Percentiles rank a stretch among this genome's conserved stretches.
phyloP scores from a whole-genome alignment of 2,888 invertebrate genomes.

The Athetis lepigone region DNA sequence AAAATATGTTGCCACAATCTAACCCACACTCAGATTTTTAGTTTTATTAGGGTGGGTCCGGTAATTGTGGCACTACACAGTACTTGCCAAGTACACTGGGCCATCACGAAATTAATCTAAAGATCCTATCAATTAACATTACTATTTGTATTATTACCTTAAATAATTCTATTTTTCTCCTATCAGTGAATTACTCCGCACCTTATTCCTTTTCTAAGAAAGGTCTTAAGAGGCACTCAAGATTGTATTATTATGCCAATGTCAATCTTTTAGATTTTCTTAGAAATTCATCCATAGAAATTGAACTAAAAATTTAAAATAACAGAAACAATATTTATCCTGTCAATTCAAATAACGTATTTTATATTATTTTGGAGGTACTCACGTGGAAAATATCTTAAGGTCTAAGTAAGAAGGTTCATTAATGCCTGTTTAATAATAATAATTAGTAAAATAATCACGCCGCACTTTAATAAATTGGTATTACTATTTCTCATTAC shows the following conservation, averaged over 20 bases:
- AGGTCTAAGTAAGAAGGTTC: too few relatives aligned
- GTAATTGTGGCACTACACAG: too few relatives aligned
- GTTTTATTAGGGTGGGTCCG: too few relatives aligned
- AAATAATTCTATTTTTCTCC: not conserved
- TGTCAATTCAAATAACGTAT: too few relatives aligned
- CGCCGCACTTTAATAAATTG: not conserved
- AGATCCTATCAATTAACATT: too few relatives aligned
- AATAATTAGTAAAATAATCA: not conserved
- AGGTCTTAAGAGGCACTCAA: conserved; percentile 4
- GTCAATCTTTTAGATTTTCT: conserved; percentile 8
- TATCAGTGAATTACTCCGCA: not conserved
- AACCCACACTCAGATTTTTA: too few relatives aligned
- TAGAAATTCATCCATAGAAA: conserved; percentile 2
- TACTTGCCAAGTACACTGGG: too few relatives aligned
- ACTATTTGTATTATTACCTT: too few relatives aligned
- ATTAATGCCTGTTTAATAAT: too few relatives aligned
- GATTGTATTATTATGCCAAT: conserved; percentile 2
- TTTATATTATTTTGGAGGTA: not conserved
- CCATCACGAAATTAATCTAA: too few relatives aligned
- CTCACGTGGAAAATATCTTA: too few relatives aligned
- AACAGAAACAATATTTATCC: not conserved
- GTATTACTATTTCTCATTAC: not conserved
- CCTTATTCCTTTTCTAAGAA: not conserved
- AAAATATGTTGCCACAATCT: too few relatives aligned
- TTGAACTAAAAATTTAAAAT: not conserved